These are phyloP conservation scores for Leptonema lineaticorne DNA, from an alignment of 1,140 invertebrate species.

Conservation along the genomic window DNA sequence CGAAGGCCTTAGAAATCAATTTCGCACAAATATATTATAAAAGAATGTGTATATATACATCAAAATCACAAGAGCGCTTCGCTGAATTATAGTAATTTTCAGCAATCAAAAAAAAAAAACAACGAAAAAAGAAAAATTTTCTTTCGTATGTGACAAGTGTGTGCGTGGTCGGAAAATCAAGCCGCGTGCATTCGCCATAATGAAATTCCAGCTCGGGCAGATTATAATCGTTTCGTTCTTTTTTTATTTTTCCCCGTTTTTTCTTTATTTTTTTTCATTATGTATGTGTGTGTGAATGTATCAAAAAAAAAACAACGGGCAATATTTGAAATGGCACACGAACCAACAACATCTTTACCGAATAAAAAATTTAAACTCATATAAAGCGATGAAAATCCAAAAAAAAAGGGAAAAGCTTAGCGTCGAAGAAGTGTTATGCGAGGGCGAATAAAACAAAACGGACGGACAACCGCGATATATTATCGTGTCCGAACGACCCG, in stretches of 20 bases:
- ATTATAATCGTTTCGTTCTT: conserved; percentile 8
- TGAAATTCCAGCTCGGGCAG: conserved; percentile 5
- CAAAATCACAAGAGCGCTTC: no score
- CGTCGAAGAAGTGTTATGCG: background rate
- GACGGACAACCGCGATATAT: background rate
- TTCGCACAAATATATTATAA: no score
- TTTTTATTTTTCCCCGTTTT: no score
- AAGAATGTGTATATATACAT: no score
- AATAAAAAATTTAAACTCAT: no score
- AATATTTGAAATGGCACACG: background rate
- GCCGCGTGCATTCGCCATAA: background rate
- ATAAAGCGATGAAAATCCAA: no score
- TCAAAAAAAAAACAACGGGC: no score
- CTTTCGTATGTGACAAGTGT: background rate
- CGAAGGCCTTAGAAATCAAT: no score
- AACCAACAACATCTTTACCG: background rate
- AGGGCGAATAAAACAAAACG: background rate
- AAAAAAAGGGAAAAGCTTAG: background rate
- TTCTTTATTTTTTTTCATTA: no score
- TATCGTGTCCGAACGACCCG: background rate
- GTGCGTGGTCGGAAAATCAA: background rate
- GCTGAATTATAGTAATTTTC: no score
- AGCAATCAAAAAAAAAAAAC: no score
- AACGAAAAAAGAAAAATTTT: background rate
- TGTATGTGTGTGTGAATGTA: no score